Evolutionary conservation across 92 coral and sea anemone genomes (phyloP).

Genomic region (Siderastrea siderea): DNA sequence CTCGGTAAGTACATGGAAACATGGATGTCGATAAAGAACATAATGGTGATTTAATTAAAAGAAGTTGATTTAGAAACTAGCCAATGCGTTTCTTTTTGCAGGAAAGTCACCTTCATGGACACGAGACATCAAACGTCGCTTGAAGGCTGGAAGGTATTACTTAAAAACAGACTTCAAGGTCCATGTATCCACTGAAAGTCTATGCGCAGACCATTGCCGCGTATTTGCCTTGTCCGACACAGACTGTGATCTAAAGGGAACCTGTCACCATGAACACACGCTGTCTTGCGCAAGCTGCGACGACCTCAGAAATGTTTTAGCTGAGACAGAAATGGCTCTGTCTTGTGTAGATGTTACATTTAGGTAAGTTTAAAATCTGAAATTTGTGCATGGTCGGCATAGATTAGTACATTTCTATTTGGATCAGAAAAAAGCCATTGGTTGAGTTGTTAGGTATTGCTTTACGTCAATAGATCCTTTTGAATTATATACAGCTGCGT

Average conservation of each 20-base stretch:
- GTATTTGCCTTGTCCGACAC: slow-evolving; percentile 38
- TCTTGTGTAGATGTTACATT: no score
- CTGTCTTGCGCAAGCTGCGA: background rate
- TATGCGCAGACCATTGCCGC: slow-evolving; percentile 38
- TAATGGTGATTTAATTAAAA: background rate
- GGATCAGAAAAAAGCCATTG: no score
- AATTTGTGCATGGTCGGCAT: no score
- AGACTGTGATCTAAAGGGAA: background rate
- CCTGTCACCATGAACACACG: background rate
- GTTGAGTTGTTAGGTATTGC: no score
- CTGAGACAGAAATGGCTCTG: background rate
- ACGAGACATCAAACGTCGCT: slow-evolving; percentile 18
- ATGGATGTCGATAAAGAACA: background rate
- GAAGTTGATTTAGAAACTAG: background rate
- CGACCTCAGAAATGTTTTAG: background rate
- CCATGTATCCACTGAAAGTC: slow-evolving; percentile 17
- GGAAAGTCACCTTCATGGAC: slow-evolving; percentile 27
- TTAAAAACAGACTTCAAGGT: slow-evolving; percentile 32
- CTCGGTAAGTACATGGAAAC: slow-evolving; percentile 13
- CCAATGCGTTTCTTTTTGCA: background rate
- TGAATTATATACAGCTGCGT: background rate
- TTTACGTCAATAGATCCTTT: background rate
- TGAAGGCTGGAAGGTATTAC: slow-evolving; percentile 19
- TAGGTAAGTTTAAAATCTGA: background rate
- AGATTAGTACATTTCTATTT: no score